Base-by-base conservation (phyloP, 2,888 invertebrate genomes). In the Cosmia trapezina region DNA sequence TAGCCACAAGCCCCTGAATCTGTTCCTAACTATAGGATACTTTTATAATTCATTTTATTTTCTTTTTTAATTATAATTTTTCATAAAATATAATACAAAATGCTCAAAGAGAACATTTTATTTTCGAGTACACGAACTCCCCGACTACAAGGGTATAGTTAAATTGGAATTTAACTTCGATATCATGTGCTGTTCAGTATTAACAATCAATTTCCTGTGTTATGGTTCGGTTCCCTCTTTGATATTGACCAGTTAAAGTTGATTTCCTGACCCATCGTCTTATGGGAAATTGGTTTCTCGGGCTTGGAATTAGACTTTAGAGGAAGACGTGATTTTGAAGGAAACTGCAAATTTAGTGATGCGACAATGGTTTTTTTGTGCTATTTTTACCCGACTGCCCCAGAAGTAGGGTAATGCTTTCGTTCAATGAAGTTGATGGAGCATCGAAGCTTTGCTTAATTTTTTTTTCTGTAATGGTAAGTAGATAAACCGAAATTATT, bases 181-280 rank as follows among this genome's bases (percentile, higher is more conserved):
- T 86, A 88, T 84, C 83, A 85, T 84, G 77, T 78, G 64, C 87
- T 73, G 81, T 86, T 87, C 83, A 85, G 80, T 86, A 88, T 89
- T 90, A 91, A 91, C 89, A 89, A 92, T 90, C 90, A 91, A 91
- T 92, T 92, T 90, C 88, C 89, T 85, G 83, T 86, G 81, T 85
- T 83, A 85, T 76, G 62, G 72, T 73, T 77, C 41, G 12, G 56
- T 68, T 62, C 57, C 49, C 53, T 43, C 74, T 81, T 81, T 81
- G 66, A 80, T 71, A 47, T 69, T 80, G 69, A 71, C 71, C 71
- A 47, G 62, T 80, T 47, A 60, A 47, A 66, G 59, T 80, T 71
- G 56, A 76, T 59, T 71, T 76, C 76, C 76, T 43, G 61, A 51
- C 47, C 51, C 45, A 71, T 69, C 51, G 76, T 68, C 76, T 76